These are phyloP conservation scores for Leuciscus waleckii DNA, from an alignment of 2,797 vertebrate genomes.

Conservation along the genomic window DNA sequence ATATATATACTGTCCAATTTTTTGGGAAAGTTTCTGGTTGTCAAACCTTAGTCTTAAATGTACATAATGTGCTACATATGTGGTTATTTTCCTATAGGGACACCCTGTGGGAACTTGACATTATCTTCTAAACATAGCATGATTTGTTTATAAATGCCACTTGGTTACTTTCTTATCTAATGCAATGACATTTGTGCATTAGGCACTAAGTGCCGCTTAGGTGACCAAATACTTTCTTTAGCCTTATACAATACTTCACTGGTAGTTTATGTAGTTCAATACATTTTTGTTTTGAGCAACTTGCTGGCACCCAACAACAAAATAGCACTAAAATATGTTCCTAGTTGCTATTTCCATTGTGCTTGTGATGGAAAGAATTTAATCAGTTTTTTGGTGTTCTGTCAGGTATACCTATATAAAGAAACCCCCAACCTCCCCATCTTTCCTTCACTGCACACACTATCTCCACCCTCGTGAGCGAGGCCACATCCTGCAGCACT, in stretches of 20 bases:
- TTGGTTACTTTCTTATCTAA: not conserved
- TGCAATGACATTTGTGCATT: not conserved
- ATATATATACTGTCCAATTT: not conserved
- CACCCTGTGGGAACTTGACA: conserved; percentile 1
- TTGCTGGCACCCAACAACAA: conserved; percentile 3
- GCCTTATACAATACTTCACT: not conserved
- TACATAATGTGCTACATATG: not conserved
- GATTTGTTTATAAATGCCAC: not conserved
- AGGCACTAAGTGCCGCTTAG: too few species aligned
- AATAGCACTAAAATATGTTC: not conserved
- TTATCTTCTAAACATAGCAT: not conserved
- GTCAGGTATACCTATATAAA: conserved; percentile 56
- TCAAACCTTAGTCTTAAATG: not conserved
- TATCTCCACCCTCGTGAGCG: conserved; percentile 51
- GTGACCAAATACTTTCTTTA: not conserved
- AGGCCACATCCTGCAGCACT: conserved; percentile 61
- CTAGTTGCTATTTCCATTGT: conserved; percentile 56
- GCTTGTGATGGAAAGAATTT: conserved; percentile 59
- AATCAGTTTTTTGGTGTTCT: conserved; percentile 44
- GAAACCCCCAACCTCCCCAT: conserved; percentile 46
- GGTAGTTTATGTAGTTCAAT: not conserved
- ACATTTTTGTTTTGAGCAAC: not conserved
- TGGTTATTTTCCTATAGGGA: not conserved
- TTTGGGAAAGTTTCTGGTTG: not conserved
- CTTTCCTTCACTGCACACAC: conserved; percentile 38